A percentile compares a stretch with the other conserved stretches of the same genome.
Conservation (phyloP, 2,888 invertebrate species). For the Terebella lapidaria region DNA sequence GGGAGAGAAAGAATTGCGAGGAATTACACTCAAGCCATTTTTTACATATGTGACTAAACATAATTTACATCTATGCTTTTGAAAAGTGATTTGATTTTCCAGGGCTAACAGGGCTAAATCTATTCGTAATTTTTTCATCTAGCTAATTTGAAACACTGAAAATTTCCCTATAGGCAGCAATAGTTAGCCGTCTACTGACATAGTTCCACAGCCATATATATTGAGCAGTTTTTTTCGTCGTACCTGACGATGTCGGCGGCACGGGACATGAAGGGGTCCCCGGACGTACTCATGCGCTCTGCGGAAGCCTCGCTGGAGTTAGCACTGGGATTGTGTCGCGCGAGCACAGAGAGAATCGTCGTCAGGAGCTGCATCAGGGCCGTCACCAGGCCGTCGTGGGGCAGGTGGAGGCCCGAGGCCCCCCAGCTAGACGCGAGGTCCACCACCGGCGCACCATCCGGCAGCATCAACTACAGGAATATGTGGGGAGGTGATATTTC, state of each 20-base stretch:
- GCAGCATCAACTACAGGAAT: conserved; percentile 38
- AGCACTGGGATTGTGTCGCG: conserved; percentile 40
- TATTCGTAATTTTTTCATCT: no score
- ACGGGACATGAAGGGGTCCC: conserved; percentile 41
- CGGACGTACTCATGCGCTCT: conserved; percentile 40
- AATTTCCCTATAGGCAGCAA: no score
- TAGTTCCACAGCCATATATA: no score
- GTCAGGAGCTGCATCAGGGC: conserved; percentile 41
- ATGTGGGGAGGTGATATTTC: no score
- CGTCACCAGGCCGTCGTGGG: conserved; percentile 49
- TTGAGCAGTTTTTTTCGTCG: no score
- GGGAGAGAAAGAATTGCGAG: no score
- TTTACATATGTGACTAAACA: no score
- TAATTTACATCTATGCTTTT: no score
- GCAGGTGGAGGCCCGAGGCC: conserved; percentile 33
- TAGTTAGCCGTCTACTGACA: no score
- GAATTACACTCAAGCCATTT: not conserved
- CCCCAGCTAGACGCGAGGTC: conserved; percentile 17
- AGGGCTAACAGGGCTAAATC: no score
- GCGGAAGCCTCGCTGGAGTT: conserved; percentile 38
- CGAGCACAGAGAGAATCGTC: conserved; percentile 40
- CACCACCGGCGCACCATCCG: conserved; percentile 33
- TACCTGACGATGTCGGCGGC: conserved; percentile 53
- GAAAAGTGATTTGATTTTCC: no score
- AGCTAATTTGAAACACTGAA: no score